phyloP scores from a whole-genome alignment of 2,113 vertebrate species.

The Ctenodactylus gundi region DNA sequence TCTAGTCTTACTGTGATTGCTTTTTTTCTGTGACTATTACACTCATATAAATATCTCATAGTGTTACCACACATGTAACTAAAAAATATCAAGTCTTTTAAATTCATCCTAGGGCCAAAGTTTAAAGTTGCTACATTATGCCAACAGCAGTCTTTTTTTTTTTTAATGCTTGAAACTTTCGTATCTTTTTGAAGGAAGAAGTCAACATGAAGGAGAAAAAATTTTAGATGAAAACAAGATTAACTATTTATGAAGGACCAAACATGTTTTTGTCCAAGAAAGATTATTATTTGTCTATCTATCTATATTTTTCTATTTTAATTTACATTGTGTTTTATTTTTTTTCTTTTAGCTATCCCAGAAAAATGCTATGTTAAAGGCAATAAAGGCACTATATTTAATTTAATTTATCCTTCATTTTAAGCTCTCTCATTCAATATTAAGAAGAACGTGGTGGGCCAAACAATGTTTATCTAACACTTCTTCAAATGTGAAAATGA shows the following conservation, averaged over 20 bases:
- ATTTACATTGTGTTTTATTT: neutral
- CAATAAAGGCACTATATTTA: neutral
- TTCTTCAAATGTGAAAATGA: slow-evolving; percentile 9
- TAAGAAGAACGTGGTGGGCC: neutral
- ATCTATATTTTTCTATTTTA: neutral
- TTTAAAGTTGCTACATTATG: too few species aligned
- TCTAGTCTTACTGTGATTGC: neutral
- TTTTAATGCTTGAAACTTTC: too few species aligned
- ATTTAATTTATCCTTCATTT: neutral
- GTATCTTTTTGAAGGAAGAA: too few species aligned
- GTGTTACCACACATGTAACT: neutral
- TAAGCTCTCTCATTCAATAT: neutral
- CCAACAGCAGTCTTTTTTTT: too few species aligned
- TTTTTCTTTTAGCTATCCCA: neutral
- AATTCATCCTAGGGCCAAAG: neutral
- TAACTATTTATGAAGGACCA: too few species aligned
- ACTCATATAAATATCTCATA: neutral
- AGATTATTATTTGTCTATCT: too few species aligned
- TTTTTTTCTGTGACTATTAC: neutral
- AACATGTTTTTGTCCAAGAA: too few species aligned
- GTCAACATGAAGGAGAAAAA: too few species aligned
- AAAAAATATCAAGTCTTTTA: neutral
- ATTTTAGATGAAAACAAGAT: too few species aligned
- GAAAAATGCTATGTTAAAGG: neutral
- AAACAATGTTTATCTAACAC: neutral